phyloP scores from a whole-genome alignment of 2,888 invertebrate genomes.

The Panopea generosa region DNA sequence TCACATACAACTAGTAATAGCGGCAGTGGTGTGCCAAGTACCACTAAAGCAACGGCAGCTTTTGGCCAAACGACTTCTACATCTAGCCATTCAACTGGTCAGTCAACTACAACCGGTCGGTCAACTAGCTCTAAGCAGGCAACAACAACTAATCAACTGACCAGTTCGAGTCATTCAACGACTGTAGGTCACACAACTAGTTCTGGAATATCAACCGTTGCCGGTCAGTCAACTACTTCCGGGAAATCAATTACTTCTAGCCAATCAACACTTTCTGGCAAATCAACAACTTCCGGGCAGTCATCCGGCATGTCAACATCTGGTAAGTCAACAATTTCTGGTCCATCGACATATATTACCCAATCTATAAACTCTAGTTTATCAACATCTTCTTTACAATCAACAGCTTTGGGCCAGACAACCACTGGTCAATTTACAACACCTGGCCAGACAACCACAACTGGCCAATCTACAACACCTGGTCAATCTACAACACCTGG shows the following conservation, averaged over 20 bases:
- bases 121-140: no score
- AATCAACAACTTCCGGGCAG: not conserved
- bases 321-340: not conserved
- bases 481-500: not conserved
- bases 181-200: not conserved
- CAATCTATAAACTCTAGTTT: not conserved
- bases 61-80: not conserved
- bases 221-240: conserved; percentile 5
- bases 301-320: not conserved
- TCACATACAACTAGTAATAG: not conserved
- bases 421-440: not conserved
- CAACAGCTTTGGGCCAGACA: not conserved
- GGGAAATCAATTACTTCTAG: not conserved
- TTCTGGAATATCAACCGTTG: not conserved
- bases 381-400: not conserved
- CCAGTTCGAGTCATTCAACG: not conserved
- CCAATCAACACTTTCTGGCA: not conserved
- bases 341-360: not conserved
- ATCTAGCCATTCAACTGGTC: not conserved
- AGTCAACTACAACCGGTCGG: not conserved
- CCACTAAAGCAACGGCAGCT: not conserved
- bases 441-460: not conserved
- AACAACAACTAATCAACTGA: not conserved
- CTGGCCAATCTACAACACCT: not conserved
- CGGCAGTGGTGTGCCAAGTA: not conserved